These are phyloP conservation scores for Craniophora ligustri DNA, from an alignment of 2,888 invertebrate genomes.

Conservation along the genomic window DNA sequence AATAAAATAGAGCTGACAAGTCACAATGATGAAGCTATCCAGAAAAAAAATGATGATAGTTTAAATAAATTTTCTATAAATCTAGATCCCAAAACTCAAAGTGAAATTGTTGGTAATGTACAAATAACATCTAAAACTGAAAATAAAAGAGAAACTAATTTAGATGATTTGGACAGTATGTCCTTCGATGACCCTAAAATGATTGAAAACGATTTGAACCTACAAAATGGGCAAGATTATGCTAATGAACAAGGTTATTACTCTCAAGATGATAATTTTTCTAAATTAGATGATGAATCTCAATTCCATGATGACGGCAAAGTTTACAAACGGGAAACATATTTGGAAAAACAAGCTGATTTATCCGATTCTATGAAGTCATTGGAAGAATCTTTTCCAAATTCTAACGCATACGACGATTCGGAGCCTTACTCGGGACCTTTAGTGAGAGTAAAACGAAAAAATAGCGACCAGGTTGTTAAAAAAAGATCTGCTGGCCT, in stretches of 20 bases:
- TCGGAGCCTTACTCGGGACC: constrained; percentile 67
- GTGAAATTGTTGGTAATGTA: constrained; percentile 50
- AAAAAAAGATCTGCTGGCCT: constrained; percentile 73
- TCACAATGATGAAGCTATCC: constrained; percentile 42
- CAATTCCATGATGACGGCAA: constrained; percentile 58
- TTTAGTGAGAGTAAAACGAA: constrained; percentile 80
- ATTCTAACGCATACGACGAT: constrained; percentile 67
- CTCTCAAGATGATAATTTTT: constrained; percentile 65
- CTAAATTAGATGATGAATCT: constrained; percentile 65
- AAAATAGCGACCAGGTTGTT: constrained; percentile 61
- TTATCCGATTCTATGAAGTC: constrained; percentile 72
- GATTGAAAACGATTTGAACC: constrained; percentile 55
- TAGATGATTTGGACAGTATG: constrained; percentile 54
- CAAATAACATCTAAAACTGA: constrained; percentile 66
- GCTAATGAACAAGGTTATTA: constrained; percentile 59
- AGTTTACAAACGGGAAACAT: constrained; percentile 69
- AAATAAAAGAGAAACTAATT: constrained; percentile 76
- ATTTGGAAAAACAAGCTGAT: constrained; percentile 59
- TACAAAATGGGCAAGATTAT: constrained; percentile 55
- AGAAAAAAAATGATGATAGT: constrained; percentile 55
- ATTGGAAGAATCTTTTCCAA: constrained; percentile 83
- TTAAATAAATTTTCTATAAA: constrained; percentile 44
- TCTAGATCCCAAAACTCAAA: constrained; percentile 55
- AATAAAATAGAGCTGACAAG: constrained; percentile 60
- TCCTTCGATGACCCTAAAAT: constrained; percentile 57